These are phyloP conservation scores for Stenoptilia bipunctidactyla DNA, from an alignment of 2,888 invertebrate genomes.

Conservation along the genomic window DNA sequence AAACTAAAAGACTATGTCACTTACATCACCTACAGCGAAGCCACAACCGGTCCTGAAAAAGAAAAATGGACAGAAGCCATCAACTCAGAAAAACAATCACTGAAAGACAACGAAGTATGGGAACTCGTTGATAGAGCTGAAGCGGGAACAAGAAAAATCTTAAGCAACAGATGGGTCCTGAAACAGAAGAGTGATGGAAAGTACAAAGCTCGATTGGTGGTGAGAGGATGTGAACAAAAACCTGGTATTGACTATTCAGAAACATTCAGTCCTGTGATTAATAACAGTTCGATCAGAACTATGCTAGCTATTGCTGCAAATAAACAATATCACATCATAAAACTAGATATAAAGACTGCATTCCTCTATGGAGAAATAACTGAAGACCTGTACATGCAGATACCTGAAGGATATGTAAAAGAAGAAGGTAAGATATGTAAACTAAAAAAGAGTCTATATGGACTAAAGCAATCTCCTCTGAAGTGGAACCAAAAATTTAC, in stretches of 20 bases:
- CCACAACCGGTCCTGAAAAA: slow-evolving; percentile 1
- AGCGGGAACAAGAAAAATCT: not conserved
- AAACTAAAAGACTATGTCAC: too few species aligned
- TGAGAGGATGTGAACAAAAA: slow-evolving; percentile 4
- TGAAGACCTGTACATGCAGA: slow-evolving; percentile 4
- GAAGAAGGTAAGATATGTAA: slow-evolving; percentile 4
- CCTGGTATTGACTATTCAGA: not conserved
- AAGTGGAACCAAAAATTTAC: slow-evolving; percentile 7
- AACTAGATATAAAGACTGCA: slow-evolving; percentile 13
- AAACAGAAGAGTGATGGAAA: not conserved
- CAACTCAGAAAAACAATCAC: slow-evolving; percentile 1
- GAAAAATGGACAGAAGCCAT: slow-evolving; percentile 5
- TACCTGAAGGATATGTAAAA: slow-evolving; percentile 4
- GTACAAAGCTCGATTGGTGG: slow-evolving; percentile 6
- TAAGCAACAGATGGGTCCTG: not conserved
- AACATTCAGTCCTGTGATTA: not conserved
- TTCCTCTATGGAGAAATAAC: slow-evolving; percentile 16
- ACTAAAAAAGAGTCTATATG: slow-evolving; percentile 9
- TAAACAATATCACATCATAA: not conserved
- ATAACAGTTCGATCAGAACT: not conserved
- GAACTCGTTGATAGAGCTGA: slow-evolving; percentile 1
- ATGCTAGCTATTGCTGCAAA: not conserved
- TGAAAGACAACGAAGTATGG: slow-evolving; percentile 2
- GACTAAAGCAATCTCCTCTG: slow-evolving; percentile 5
- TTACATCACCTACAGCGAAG: slow-evolving; percentile 3